phyloP scores from a whole-genome alignment of 2,888 invertebrate genomes.

The Tribolium freemani region DNA sequence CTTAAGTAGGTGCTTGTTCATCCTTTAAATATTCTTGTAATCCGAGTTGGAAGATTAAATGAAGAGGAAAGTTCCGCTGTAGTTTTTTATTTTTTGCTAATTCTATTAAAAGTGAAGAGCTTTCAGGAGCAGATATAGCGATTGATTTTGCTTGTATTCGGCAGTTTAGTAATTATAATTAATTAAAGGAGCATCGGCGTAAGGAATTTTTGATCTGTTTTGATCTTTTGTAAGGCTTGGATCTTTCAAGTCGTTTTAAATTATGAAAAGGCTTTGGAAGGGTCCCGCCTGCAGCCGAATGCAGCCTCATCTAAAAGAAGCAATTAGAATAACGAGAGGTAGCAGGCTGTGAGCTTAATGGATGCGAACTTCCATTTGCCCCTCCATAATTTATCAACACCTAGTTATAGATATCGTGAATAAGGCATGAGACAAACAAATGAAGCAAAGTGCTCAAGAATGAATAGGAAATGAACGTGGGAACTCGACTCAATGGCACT shows the following conservation, averaged over 20 bases:
- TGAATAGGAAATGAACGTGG: conserved; percentile 65
- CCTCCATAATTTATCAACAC: conserved; percentile 65
- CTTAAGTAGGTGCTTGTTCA: too few species aligned
- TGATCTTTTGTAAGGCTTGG: conserved; percentile 47
- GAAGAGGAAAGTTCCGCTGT: neutral
- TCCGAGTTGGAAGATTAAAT: neutral
- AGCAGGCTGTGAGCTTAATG: conserved; percentile 44
- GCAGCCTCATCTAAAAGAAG: conserved; percentile 46
- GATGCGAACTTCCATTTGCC: conserved; percentile 60
- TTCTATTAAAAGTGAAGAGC: neutral
- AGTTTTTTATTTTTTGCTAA: neutral
- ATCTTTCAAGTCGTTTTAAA: conserved; percentile 47
- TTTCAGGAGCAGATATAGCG: neutral
- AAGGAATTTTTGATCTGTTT: conserved; percentile 48
- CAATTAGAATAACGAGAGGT: conserved; percentile 56
- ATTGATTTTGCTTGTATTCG: conserved; percentile 9
- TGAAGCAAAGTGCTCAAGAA: conserved; percentile 63
- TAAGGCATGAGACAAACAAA: conserved; percentile 65
- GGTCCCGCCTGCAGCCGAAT: conserved; percentile 20
- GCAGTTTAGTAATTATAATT: conserved; percentile 22
- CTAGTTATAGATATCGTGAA: conserved; percentile 66
- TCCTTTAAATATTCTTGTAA: neutral
- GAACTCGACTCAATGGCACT: conserved; percentile 57
- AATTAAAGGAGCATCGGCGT: conserved; percentile 20
- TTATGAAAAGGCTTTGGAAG: conserved; percentile 45